Conservation (phyloP, 2,888 invertebrate species). For the Alloplasta piceator region DNA sequence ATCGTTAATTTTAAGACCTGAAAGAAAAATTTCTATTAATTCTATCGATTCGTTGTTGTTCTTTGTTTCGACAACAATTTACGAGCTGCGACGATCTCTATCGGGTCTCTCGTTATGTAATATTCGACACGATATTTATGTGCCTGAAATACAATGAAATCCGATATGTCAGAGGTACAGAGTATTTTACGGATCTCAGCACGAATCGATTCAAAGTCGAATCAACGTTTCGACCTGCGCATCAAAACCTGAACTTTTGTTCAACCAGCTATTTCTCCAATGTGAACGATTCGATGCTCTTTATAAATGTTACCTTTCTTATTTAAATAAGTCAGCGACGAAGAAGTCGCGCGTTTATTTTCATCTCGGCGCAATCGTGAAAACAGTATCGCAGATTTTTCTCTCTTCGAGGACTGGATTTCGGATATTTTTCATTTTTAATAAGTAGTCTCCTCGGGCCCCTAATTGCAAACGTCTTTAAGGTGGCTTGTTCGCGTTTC, state of each 20-base stretch:
- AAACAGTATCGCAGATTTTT: no score
- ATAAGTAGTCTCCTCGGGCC: conserved; percentile 61
- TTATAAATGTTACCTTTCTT: not conserved
- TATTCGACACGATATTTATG: conserved; percentile 14
- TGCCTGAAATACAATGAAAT: conserved; percentile 32
- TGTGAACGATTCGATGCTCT: conserved; percentile 16
- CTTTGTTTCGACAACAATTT: not conserved
- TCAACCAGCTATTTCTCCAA: conserved; percentile 14
- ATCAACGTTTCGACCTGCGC: conserved; percentile 11
- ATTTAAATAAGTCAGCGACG: not conserved
- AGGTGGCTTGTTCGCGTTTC: conserved; percentile 5
- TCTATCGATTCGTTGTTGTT: not conserved
- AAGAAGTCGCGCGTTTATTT: no score
- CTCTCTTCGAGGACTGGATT: no score
- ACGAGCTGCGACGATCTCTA: not conserved
- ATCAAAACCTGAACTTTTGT: conserved; percentile 34
- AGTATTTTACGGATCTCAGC: conserved; percentile 20
- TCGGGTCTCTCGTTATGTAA: conserved; percentile 7
- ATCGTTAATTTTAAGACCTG: not conserved
- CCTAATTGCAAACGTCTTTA: conserved; percentile 29
- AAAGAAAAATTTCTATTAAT: not conserved
- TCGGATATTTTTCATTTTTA: conserved; percentile 4
- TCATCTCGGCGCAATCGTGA: no score
- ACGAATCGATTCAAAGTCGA: conserved; percentile 19
- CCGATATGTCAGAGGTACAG: conserved; percentile 47